These are phyloP conservation scores for Avahi laniger DNA, from an alignment of 2,797 vertebrate genomes.

Conservation along the genomic window DNA sequence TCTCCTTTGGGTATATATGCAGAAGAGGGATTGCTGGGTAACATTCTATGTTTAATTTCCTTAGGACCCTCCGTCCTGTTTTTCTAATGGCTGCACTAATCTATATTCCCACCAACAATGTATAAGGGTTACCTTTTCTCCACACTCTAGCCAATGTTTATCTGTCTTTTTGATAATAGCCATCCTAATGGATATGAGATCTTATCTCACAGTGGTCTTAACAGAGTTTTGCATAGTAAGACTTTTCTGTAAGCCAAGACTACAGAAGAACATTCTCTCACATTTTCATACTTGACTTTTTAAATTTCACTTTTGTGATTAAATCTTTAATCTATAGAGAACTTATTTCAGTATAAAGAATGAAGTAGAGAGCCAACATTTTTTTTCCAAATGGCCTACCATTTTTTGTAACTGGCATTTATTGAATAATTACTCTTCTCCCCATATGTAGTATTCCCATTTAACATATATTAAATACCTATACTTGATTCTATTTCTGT, in stretches of 20 bases:
- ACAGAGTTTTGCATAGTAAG: neutral
- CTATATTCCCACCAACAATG: neutral
- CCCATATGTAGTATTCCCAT: neutral
- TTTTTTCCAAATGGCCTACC: neutral
- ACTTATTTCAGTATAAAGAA: neutral
- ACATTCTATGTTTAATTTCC: neutral
- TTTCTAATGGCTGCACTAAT: neutral
- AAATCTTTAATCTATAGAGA: neutral
- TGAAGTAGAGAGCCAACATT: neutral
- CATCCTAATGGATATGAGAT: neutral
- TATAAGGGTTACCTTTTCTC: neutral
- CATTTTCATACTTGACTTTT: neutral
- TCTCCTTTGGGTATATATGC: neutral
- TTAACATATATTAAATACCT: neutral
- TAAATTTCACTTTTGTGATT: neutral
- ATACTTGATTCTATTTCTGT: neutral
- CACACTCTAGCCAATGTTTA: neutral
- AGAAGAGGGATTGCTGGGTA: neutral
- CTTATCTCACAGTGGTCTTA: neutral
- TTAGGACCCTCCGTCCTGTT: neutral
- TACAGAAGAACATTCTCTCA: neutral
- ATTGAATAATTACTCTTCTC: neutral
- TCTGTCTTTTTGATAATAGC: neutral
- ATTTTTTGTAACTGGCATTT: neutral
- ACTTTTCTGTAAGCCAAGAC: neutral